These are phyloP conservation scores for Petrophora chlorosata DNA, from an alignment of 2,888 invertebrate species.

Conservation along the genomic window DNA sequence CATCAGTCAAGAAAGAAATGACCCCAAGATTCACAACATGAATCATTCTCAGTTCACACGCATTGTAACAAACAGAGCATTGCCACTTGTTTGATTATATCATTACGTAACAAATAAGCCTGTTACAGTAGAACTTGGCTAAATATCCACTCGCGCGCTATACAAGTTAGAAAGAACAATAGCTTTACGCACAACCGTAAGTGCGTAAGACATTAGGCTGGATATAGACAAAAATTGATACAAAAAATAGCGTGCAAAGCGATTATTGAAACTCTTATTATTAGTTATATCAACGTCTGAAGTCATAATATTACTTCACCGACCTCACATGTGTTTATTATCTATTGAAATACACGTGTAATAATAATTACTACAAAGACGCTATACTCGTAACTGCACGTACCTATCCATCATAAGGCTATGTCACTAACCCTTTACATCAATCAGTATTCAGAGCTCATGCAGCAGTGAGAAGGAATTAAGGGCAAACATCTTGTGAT, in stretches of 20 bases:
- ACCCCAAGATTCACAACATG: neutral
- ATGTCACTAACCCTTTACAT: conserved; percentile 42
- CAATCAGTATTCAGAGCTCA: conserved; percentile 75
- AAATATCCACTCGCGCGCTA: no score
- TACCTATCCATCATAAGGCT: conserved; percentile 26
- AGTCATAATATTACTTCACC: no score
- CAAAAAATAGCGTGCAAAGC: no score
- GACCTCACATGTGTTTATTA: no score
- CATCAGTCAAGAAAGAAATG: conserved; percentile 4
- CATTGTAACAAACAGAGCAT: conserved; percentile 2
- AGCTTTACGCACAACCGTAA: no score
- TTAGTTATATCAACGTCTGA: no score
- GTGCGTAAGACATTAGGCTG: no score
- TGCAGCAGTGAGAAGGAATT: conserved; percentile 78
- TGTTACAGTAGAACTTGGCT: no score
- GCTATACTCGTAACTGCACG: conserved; percentile 13
- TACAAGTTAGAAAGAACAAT: no score
- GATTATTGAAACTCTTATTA: no score
- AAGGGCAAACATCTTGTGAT: conserved; percentile 77
- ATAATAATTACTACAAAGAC: neutral
- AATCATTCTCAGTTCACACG: conserved; percentile 3
- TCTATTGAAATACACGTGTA: conserved; percentile 14
- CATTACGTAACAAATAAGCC: neutral
- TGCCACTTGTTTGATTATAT: conserved; percentile 7
- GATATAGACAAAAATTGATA: no score